A percentile compares a stretch with the other conserved stretches of the same genome.
Evolutionary conservation across 2,797 vertebrate genomes (phyloP).

Genomic region (Dicrostonyx torquatus): DNA sequence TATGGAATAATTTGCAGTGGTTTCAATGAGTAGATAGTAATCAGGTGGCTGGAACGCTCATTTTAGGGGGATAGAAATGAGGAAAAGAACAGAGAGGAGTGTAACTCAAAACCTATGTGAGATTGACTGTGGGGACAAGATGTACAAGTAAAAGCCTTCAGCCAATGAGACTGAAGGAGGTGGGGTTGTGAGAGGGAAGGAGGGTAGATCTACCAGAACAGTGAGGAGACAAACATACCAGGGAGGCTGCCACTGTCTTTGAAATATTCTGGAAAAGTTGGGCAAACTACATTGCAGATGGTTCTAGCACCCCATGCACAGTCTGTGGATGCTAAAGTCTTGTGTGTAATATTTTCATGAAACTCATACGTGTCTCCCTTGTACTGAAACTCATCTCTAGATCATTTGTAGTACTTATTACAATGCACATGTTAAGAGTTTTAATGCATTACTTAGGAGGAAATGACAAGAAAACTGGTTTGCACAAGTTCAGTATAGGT

Average conservation of each 20-base stretch:
- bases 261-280: not conserved
- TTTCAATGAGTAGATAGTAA: not conserved
- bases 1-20: not conserved
- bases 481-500: not conserved
- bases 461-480: not conserved
- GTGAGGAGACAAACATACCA: not conserved
- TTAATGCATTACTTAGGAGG: not conserved
- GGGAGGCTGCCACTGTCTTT: not conserved
- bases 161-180: not conserved
- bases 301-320: not conserved
- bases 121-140: not conserved
- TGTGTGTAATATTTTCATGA: not conserved
- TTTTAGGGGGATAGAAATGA: not conserved
- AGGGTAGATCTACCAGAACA: not conserved
- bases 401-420: not conserved
- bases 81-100: not conserved
- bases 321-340: not conserved
- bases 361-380: not conserved
- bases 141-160: not conserved
- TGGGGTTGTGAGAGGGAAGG: not conserved
- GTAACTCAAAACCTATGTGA: not conserved
- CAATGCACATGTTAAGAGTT: not conserved
- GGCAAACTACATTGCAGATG: not conserved
- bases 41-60: not conserved
- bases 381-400: not conserved